phyloP scores from a whole-genome alignment of 2,113 vertebrate genomes.

The Xenopus tropicalis region UCB_Xtro_10.0 CM004444.2:78560001-78560500 shows the following conservation, averaged over 20 bases:
- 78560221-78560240: constrained; percentile 61
- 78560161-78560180: neutral
- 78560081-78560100: too few species aligned
- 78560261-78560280: constrained; percentile 46
- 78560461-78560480: constrained; percentile 28
- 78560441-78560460: neutral
- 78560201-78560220: constrained; percentile 53
- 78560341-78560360: neutral
- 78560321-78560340: constrained; percentile 4
- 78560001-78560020: too few species aligned
- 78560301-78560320: neutral
- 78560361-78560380: constrained; percentile 5
- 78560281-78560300: neutral
- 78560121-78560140: too few species aligned
- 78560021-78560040: too few species aligned
- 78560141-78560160: too few species aligned
- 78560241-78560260: constrained; percentile 67
- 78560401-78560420: constrained; percentile 17
- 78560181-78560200: constrained; percentile 66
- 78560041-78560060: too few species aligned
- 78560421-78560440: neutral
- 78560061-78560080: too few species aligned
- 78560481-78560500: constrained; percentile 64
- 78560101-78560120: too few species aligned
- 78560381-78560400: constrained; percentile 10